Base-by-base conservation (phyloP, 2,888 invertebrate species). In the Loripinus fragilis region DNA sequence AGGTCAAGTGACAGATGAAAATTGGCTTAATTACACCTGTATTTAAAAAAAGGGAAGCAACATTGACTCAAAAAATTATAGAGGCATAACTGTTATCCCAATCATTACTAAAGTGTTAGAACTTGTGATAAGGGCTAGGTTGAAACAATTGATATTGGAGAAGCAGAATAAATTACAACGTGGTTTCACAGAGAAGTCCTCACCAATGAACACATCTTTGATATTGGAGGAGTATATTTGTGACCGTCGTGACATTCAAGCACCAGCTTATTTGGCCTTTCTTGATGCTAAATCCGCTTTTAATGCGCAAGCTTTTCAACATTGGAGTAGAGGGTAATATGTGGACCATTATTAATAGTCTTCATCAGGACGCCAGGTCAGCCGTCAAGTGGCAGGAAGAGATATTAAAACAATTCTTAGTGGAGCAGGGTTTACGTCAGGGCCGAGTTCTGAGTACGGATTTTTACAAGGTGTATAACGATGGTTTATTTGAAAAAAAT, bases 271-370 rank as follows among this genome's bases (percentile, higher is more conserved):
- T 12, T 10, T 77, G 0, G 42, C 72, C 28, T 28, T 77, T 12
- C 69, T 77, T 17, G 72, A 77, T 50, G 68, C 76, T 8, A 77
- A 72, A 45, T 33, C 76, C 2, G 76, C 76, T 0, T 77, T 77
- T 45, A 10, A 23, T 76, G 17, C 2, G 76, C 33, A 71, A 52
- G 17, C 33, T 70, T 7, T 66, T 71, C 25, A 65, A 76, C 25
- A 42, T 48, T 38, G 70, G 71, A 17, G 60, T 76, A 3, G 42
- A 70, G 23, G 66, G 70, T 20, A 76, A 50, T 30, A 33, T 55
- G 12, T 71, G 71, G 71, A 33, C 71, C n/a, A 15, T 35, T 1
- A 52, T 71, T 38, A 35, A 23, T 20, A 65, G 69, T 45, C 8
- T 74, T 41, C 74, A 52, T 23, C 15, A 42, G n/a, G 45, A 65